Evolutionary conservation across 2,113 vertebrate species (phyloP), one percentile per base, ranked within the genome.

Genomic region (Tupaia tana): DNA sequence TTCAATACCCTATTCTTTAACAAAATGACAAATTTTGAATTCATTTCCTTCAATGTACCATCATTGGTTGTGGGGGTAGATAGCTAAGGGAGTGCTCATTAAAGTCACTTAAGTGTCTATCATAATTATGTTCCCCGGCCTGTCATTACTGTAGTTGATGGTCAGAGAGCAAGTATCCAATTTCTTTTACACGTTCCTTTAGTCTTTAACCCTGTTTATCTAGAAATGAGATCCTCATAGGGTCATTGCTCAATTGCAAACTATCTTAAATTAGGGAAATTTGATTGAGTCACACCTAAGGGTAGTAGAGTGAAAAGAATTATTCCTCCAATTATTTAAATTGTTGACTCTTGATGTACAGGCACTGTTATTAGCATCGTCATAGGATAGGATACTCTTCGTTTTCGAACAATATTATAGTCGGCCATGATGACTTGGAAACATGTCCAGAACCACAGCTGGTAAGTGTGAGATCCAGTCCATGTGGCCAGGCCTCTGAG

Each of bases 191-290:
- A 29, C 1, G 15, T 71, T 78, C 34, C 67, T 74, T 90, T 18
- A 2, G 74, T 83, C 13, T 52, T 95, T 66, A 80, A 24, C 16
- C 27, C 20, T 75, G 25, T 31, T 82, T 90, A 58, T 83, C 69
- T 91, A 83, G 67, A 93, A 93, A 85, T 85, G 31, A 24, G 31
- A 95, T 95, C 64, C n/a, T 25, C 70, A 25, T 52, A 89, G 59
- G 85, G 25, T 74, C 67, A 34, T 67, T 80, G 79, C 85, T 93
- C 71, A 82, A 64, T 34, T 77, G 18, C 12, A 90, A 80, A 74
- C 52, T 84, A 19, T 89, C 66, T 96, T 95, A 90, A 63, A 83
- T 95, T 94, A 92, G 61, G 75, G 90, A 88, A 75, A 89, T 89
- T n/a, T 83, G 63, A 67, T 18, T 77, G 29, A 95, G 85, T 92